Percentiles rank a stretch among this genome's conserved stretches.
Evolutionary conservation across 2,888 invertebrate genomes (phyloP).

Genomic region (Gibbula magus): DNA sequence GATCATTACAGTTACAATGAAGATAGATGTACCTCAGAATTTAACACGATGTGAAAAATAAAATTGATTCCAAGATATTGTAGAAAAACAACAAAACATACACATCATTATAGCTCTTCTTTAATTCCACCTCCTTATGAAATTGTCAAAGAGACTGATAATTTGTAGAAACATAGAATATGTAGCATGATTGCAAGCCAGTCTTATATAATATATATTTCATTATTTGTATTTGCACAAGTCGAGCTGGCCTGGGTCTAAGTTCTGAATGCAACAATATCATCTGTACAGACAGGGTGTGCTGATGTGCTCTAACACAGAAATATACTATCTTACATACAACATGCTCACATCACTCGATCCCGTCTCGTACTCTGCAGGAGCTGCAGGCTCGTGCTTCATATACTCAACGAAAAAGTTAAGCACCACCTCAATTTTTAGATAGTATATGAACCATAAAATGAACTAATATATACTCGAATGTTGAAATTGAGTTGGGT

Average conservation of each 20-base stretch:
- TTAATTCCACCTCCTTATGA: constrained; percentile 25
- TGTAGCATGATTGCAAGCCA: constrained; percentile 28
- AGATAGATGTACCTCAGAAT: no score
- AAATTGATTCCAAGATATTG: background rate
- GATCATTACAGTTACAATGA: no score
- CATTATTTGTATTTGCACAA: constrained; percentile 14
- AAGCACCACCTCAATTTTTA: no score
- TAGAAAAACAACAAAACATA: constrained; percentile 12
- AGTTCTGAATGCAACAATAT: background rate
- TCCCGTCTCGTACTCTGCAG: no score
- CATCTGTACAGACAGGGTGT: constrained; percentile 2
- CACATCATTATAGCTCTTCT: background rate
- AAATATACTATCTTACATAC: constrained; percentile 3
- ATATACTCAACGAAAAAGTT: no score
- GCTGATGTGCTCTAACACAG: background rate
- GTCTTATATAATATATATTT: constrained; percentile 21
- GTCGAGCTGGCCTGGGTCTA: background rate
- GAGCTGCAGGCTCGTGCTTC: no score
- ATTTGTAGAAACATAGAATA: constrained; percentile 24
- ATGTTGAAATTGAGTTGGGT: no score
- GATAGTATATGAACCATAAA: no score
- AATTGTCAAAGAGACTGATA: constrained; percentile 26
- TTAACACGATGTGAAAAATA: no score
- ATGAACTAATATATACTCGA: no score
- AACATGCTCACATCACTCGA: background rate